Base-by-base conservation (phyloP, 1,140 invertebrate species). In the Philotrypesis tridentata region DNA sequence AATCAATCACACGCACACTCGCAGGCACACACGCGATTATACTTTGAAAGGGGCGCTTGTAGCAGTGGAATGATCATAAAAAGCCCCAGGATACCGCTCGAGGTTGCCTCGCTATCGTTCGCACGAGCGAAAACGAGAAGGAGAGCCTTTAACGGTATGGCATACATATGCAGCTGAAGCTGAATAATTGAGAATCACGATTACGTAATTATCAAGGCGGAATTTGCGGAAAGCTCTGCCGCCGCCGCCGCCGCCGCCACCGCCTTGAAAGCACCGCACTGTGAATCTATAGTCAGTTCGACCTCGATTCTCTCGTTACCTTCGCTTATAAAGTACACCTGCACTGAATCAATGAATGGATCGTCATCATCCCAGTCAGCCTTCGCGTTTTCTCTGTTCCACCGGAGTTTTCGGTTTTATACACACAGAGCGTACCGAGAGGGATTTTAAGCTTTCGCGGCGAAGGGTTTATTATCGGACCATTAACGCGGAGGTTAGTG, bases 271-370 rank as follows among this genome's bases (percentile, higher is more conserved):
- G 29, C 40, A 14, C 65, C 9, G 27, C 4, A 33, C 61, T 2
- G 74, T 17, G 9, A 27, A 48, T 60, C 23, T 25, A 33, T 37
- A 21, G 37, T 31, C 9, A 40, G 61, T 65, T 27, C 48, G 77
- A 40, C 77, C 77, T 79, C 77, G 67, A 79, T 79, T 78, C n/a
- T 70, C n/a, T 79, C 77, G 2, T 79, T 61, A 79, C 67, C 67
- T 71, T 33, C 29, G 8, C 25, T 1, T 17, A 43, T 65, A 65
- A 9, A 65, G 60, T 25, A 65, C 37, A 55, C 25, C 11, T 17
- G 23, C 61, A 12, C 40, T 0, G n/a, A 80, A 80, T 80, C 78
- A 63, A 80, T 73, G 70, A 71, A 72, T 63, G 68, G 8, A 80
- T 80, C 78, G 55, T 8, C 23, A 12, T n/a, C 65, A 14, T 5